These are phyloP conservation scores for Stegodyphus dumicola DNA, from an alignment of 1,140 invertebrate species.

Conservation along the genomic window DNA sequence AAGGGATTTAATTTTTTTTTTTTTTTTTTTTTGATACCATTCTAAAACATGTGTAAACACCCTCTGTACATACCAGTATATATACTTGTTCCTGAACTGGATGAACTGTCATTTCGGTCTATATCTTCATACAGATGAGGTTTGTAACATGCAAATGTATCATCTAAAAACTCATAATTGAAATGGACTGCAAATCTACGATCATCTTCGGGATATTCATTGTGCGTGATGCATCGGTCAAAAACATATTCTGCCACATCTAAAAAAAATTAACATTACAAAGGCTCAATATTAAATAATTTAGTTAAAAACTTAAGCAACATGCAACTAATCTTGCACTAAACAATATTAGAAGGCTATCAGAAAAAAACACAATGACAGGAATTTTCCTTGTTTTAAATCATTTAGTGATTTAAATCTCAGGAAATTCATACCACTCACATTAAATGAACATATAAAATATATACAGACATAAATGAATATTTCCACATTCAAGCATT, in stretches of 20 bases:
- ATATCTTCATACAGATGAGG: slow-evolving; percentile 22
- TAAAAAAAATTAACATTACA: slow-evolving; percentile 61
- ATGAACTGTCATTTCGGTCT: slow-evolving; percentile 15
- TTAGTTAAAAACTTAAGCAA: neutral
- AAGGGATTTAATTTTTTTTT: too few relatives aligned
- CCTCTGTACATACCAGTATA: slow-evolving; percentile 8
- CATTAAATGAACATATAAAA: too few relatives aligned
- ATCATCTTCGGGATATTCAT: slow-evolving; percentile 67
- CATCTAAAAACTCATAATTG: slow-evolving; percentile 73
- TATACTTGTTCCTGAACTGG: slow-evolving; percentile 11
- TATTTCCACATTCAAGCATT: too few relatives aligned
- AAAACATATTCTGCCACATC: slow-evolving; percentile 71
- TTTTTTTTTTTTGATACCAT: too few relatives aligned
- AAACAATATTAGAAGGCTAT: too few relatives aligned
- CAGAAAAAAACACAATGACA: too few relatives aligned
- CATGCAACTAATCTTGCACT: neutral
- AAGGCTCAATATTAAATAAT: slow-evolving; percentile 2
- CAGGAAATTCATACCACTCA: too few relatives aligned
- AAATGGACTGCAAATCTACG: slow-evolving; percentile 68
- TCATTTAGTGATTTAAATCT: too few relatives aligned
- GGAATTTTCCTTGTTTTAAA: too few relatives aligned
- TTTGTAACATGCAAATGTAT: slow-evolving; percentile 67
- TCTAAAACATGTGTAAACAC: too few relatives aligned
- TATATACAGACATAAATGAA: too few relatives aligned
- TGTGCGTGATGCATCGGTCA: slow-evolving; percentile 68